Conservation (phyloP, 2,797 vertebrate genomes). For the Anabacerthia variegaticeps region DNA sequence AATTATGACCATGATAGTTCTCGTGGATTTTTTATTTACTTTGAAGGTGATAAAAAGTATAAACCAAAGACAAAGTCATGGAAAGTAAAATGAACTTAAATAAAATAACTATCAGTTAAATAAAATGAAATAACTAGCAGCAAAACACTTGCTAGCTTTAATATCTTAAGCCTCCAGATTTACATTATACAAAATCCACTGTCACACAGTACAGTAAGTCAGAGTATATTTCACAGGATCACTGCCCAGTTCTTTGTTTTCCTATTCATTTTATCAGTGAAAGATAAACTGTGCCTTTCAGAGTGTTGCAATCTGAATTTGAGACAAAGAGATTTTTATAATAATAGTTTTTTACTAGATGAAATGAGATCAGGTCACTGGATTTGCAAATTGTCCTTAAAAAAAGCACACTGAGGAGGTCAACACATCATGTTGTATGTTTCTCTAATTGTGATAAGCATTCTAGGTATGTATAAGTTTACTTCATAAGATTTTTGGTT, state of each 20-base stretch:
- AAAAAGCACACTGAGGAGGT: neutral
- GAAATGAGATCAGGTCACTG: neutral
- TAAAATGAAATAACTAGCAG: neutral
- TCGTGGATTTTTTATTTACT: neutral
- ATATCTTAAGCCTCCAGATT: slow-evolving; percentile 13
- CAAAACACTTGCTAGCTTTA: neutral
- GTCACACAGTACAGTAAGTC: neutral
- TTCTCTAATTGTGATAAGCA: neutral
- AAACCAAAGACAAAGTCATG: neutral
- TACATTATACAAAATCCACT: neutral
- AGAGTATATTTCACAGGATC: slow-evolving; percentile 20
- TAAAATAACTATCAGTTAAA: slow-evolving; percentile 2
- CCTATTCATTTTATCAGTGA: slow-evolving; percentile 29
- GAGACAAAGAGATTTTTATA: neutral
- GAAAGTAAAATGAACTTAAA: slow-evolving; percentile 7
- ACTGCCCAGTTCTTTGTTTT: slow-evolving; percentile 14
- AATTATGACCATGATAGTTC: neutral
- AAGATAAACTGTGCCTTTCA: neutral
- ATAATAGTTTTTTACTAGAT: neutral
- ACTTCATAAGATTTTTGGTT: neutral
- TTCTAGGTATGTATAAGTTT: neutral
- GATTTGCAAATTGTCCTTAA: slow-evolving; percentile 10
- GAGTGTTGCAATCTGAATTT: neutral
- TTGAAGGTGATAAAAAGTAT: neutral
- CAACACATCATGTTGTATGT: neutral